These are phyloP conservation scores for Zaprionus davidi DNA, from an alignment of 1,140 invertebrate genomes.

Conservation along the genomic window DNA sequence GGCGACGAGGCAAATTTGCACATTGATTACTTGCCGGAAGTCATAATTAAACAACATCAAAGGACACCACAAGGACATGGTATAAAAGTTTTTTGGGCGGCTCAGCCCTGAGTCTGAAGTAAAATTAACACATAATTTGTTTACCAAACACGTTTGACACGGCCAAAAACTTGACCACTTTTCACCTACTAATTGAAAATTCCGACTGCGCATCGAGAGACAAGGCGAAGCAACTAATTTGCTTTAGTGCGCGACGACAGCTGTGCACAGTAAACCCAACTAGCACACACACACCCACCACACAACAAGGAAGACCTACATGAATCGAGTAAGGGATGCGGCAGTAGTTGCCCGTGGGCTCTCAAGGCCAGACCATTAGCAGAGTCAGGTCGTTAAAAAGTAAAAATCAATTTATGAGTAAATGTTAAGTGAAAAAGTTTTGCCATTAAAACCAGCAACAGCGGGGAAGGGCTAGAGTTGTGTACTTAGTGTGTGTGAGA, in stretches of 20 bases:
- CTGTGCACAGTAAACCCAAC: conserved; percentile 3
- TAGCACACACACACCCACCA: background rate
- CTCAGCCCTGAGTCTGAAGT: conserved; percentile 27
- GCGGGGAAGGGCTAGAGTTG: conserved; percentile 11
- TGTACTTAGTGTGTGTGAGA: background rate
- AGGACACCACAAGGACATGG: conserved; percentile 46
- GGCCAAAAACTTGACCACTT: conserved; percentile 68
- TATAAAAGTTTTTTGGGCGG: conserved; percentile 47
- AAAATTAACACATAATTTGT: conserved; percentile 81
- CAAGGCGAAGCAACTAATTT: conserved; percentile 50
- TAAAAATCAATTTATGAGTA: conserved; percentile 83
- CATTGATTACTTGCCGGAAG: conserved; percentile 80
- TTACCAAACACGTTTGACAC: conserved; percentile 75
- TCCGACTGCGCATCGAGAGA: conserved; percentile 68
- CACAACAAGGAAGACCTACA: conserved; percentile 31
- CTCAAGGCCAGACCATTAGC: conserved; percentile 47
- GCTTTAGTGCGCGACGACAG: conserved; percentile 22
- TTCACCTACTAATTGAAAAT: conserved; percentile 76
- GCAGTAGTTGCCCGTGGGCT: conserved; percentile 11
- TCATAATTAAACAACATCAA: conserved; percentile 79
- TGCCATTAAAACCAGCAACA: conserved; percentile 67
- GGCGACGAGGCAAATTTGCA: conserved; percentile 65
- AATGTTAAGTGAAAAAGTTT: conserved; percentile 83
- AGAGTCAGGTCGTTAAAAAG: conserved; percentile 74
- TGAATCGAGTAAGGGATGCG: conserved; percentile 15